phyloP scores from a whole-genome alignment of 2,888 invertebrate species.

The Synergus gifuensis region DNA sequence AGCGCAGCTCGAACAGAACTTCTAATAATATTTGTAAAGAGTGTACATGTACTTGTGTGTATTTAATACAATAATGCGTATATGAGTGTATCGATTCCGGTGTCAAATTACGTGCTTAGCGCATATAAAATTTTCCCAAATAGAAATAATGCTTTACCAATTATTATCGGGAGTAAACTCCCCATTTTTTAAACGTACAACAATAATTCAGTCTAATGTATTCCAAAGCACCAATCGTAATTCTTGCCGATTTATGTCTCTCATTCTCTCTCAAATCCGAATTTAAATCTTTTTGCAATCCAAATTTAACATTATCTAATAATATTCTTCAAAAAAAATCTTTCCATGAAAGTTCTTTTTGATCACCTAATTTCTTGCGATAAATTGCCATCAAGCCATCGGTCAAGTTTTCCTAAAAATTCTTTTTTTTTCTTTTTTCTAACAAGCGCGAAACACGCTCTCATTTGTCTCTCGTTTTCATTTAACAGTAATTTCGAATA shows the following conservation, averaged over 20 bases:
- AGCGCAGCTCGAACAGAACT: slow-evolving; percentile 59
- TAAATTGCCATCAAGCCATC: slow-evolving; percentile 36
- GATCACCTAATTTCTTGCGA: slow-evolving; percentile 38
- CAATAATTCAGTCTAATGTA: slow-evolving; percentile 77
- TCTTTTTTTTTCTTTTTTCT: not conserved
- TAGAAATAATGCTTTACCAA: slow-evolving; percentile 65
- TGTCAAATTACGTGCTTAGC: slow-evolving; percentile 57
- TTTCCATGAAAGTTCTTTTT: not conserved
- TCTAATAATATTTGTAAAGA: slow-evolving; percentile 49
- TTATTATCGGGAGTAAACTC: slow-evolving; percentile 61
- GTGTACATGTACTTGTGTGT: slow-evolving; percentile 54
- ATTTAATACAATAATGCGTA: slow-evolving; percentile 42
- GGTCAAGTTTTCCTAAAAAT: not conserved
- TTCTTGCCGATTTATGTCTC: slow-evolving; percentile 52
- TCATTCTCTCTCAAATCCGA: slow-evolving; percentile 35
- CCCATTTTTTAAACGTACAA: slow-evolving; percentile 67
- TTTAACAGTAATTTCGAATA: slow-evolving; percentile 53
- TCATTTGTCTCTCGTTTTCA: slow-evolving; percentile 42
- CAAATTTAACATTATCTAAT: slow-evolving; percentile 27
- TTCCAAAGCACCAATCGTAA: slow-evolving; percentile 75
- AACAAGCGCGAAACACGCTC: slow-evolving; percentile 35
- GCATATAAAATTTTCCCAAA: slow-evolving; percentile 68
- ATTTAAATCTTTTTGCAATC: slow-evolving; percentile 21
- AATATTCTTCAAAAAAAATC: not conserved
- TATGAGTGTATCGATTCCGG: slow-evolving; percentile 50